Evolutionary conservation across 2,113 vertebrate species (phyloP).

Genomic region (Gracilinanus agilis): DNA sequence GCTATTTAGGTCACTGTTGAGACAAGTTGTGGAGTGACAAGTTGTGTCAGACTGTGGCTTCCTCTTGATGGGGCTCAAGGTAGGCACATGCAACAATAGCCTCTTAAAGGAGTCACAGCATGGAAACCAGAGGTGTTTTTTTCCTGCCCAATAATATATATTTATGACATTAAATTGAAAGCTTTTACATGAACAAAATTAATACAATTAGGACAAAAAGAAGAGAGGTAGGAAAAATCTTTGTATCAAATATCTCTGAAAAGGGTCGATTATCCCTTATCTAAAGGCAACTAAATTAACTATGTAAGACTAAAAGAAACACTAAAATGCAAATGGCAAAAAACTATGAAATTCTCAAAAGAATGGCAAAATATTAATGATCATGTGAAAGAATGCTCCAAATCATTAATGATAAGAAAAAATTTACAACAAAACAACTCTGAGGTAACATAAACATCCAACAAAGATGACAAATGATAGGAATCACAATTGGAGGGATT

Average conservation of each 20-base stretch:
- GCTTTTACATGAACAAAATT: not conserved
- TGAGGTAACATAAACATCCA: not conserved
- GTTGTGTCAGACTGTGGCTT: not conserved
- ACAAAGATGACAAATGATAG: not conserved
- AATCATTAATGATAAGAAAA: not conserved
- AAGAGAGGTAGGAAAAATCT: not conserved
- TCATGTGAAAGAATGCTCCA: not conserved
- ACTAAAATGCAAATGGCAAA: not conserved
- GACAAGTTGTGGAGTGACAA: not conserved
- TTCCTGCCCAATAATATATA: not conserved
- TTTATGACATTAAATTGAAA: not conserved
- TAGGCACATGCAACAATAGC: not conserved
- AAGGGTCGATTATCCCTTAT: not conserved
- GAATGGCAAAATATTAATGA: not conserved
- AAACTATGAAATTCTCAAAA: not conserved
- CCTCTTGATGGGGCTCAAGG: not conserved
- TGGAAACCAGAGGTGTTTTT: not conserved
- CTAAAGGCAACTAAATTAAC: not conserved
- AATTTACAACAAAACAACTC: not conserved
- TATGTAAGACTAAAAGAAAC: not conserved
- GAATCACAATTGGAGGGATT: not conserved
- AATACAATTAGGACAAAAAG: not conserved
- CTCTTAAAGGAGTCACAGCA: not conserved
- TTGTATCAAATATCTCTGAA: not conserved
- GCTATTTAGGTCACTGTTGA: not conserved